Conservation (phyloP, 2,888 invertebrate genomes). For the Himalopsyche anomala region DNA sequence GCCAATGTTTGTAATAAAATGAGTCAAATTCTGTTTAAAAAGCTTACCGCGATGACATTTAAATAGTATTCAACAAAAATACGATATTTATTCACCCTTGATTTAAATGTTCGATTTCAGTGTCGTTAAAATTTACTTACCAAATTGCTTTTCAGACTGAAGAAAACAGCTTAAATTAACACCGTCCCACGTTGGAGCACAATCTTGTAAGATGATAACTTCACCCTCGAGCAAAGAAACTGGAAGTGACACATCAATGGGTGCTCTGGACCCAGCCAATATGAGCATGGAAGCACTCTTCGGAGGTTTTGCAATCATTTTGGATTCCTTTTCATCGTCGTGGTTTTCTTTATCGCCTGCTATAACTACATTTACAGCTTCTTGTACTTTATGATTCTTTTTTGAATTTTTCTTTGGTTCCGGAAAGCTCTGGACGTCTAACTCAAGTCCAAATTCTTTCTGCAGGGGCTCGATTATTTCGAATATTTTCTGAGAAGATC, state of each 20-base stretch:
- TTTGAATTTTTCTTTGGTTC: constrained; percentile 66
- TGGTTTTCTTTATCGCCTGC: constrained; percentile 70
- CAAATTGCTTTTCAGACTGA: constrained; percentile 76
- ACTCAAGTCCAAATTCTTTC: constrained; percentile 72
- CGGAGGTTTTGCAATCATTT: constrained; percentile 66
- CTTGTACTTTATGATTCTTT: neutral
- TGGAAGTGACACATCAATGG: constrained; percentile 78
- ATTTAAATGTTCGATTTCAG: neutral
- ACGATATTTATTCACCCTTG: too few species aligned
- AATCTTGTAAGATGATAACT: constrained; percentile 79
- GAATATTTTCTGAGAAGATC: constrained; percentile 70
- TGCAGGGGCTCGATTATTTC: constrained; percentile 74
- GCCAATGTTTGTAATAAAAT: too few species aligned
- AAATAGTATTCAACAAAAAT: too few species aligned
- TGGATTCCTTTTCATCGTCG: constrained; percentile 69
- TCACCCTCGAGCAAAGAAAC: constrained; percentile 79
- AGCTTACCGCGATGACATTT: too few species aligned
- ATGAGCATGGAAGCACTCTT: constrained; percentile 72
- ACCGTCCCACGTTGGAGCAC: constrained; percentile 77
- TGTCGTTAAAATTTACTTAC: constrained; percentile 68
- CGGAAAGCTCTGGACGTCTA: constrained; percentile 72
- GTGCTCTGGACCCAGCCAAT: constrained; percentile 80
- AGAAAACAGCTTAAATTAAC: constrained; percentile 75
- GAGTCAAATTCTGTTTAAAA: too few species aligned
- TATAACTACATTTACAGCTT: constrained; percentile 69